phyloP scores from a whole-genome alignment of 2,797 vertebrate species.

The Pseudomugil tenellus region DNA sequence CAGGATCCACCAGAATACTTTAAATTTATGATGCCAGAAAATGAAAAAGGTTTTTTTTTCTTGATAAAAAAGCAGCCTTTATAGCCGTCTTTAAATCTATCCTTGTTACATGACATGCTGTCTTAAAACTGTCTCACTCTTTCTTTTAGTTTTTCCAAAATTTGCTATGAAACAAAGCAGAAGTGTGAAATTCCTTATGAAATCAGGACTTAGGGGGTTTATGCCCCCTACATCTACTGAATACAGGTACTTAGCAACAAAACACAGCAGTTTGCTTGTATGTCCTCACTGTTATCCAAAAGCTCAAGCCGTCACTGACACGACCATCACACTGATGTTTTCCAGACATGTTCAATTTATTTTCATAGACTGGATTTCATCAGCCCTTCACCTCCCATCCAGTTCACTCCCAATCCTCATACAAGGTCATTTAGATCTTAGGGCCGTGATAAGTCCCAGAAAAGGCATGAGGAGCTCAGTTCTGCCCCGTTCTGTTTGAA shows the following conservation, averaged over 20 bases:
- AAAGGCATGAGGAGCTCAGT: constrained; percentile 30
- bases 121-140: too few relatives aligned
- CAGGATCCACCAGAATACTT: not conserved
- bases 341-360: constrained; percentile 49
- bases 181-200: too few relatives aligned
- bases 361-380: constrained; percentile 35
- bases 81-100: constrained; percentile 23
- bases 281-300: not conserved
- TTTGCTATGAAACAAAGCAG: too few relatives aligned
- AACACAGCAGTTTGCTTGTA: not conserved
- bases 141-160: too few relatives aligned
- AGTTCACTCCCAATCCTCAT: constrained; percentile 46
- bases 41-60: too few relatives aligned
- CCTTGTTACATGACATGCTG: constrained; percentile 28
- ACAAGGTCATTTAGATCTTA: constrained; percentile 57
- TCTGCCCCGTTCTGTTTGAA: constrained; percentile 20
- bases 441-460: constrained; percentile 30
- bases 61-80: too few relatives aligned
- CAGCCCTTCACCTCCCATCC: not conserved
- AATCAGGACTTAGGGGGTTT: too few relatives aligned
- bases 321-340: constrained; percentile 45
- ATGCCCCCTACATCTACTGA: too few relatives aligned
- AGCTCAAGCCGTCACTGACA: constrained; percentile 11
- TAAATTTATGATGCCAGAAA: not conserved
- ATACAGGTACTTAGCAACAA: too few relatives aligned